Percentiles rank a stretch among this genome's conserved stretches.
These are phyloP conservation scores for Scaptomyza tumidula DNA, from an alignment of 2,888 invertebrate genomes.

Conservation along the genomic window DNA sequence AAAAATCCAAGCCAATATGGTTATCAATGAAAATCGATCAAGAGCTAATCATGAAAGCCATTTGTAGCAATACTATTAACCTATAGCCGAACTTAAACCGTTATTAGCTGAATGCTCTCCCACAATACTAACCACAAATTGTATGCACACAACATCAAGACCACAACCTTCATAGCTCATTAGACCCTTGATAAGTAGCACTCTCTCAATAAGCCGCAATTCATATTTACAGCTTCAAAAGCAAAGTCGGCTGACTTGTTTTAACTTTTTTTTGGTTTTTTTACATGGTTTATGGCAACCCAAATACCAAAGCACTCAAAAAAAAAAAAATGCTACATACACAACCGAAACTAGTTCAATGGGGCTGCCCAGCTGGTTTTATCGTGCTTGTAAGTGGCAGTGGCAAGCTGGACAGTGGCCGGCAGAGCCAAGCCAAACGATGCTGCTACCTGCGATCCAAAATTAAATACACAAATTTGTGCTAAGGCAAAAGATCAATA, in stretches of 20 bases:
- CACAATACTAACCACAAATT: constrained; percentile 42
- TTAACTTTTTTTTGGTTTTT: neutral
- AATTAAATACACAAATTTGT: constrained; percentile 67
- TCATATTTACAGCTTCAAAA: constrained; percentile 34
- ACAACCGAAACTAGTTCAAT: constrained; percentile 77
- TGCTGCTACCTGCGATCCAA: constrained; percentile 66
- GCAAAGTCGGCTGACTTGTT: constrained; percentile 28
- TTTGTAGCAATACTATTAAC: constrained; percentile 32
- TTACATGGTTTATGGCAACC: constrained; percentile 64
- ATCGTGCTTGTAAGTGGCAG: constrained; percentile 17
- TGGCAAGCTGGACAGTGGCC: constrained; percentile 31
- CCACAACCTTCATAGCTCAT: constrained; percentile 69
- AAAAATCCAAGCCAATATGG: constrained; percentile 11
- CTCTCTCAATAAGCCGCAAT: constrained; percentile 28
- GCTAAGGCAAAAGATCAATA: constrained; percentile 67
- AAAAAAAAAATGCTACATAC: constrained; percentile 57
- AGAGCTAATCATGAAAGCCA: constrained; percentile 15
- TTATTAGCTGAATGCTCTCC: constrained; percentile 17
- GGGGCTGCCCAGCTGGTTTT: constrained; percentile 78
- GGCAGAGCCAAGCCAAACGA: constrained; percentile 23
- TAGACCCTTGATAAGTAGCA: constrained; percentile 49
- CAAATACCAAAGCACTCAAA: constrained; percentile 59
- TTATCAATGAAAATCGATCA: constrained; percentile 24
- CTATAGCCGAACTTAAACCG: constrained; percentile 18
- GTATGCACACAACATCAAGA: constrained; percentile 39